A percentile compares a stretch with the other conserved stretches of the same genome.
Conservation (phyloP, 2,888 invertebrate species). For the Pyralis farinalis region DNA sequence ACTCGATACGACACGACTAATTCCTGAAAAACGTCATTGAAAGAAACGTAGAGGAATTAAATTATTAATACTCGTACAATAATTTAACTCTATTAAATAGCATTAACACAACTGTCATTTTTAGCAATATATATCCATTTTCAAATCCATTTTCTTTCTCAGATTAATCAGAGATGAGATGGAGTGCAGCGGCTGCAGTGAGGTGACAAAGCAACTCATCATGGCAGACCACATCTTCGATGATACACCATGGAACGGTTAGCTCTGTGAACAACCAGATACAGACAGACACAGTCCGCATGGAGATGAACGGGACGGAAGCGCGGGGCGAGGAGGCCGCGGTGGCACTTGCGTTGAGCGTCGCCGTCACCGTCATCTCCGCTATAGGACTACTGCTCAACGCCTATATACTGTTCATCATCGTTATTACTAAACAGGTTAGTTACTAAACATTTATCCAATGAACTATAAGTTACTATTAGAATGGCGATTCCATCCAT, state of each 20-base stretch:
- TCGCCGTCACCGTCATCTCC: constrained; percentile 85
- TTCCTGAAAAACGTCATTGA: too few relatives aligned
- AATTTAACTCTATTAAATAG: too few relatives aligned
- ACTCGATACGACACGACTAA: too few relatives aligned
- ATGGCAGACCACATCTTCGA: constrained; percentile 26
- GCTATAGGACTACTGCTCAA: constrained; percentile 87
- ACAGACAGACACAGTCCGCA: constrained; percentile 37
- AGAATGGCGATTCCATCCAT: too few relatives aligned
- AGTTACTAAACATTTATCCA: too few relatives aligned
- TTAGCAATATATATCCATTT: too few relatives aligned
- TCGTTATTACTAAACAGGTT: constrained; percentile 87
- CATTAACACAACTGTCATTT: too few relatives aligned
- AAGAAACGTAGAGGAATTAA: too few relatives aligned
- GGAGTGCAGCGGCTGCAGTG: constrained; percentile 69
- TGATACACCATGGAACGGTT: constrained; percentile 39
- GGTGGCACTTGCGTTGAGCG: constrained; percentile 84
- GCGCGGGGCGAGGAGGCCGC: constrained; percentile 66
- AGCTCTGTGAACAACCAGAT: constrained; percentile 34
- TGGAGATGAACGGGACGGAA: constrained; percentile 74
- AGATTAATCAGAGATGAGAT: constrained; percentile 58
- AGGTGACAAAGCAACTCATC: constrained; percentile 48
- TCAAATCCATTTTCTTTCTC: constrained; percentile 21
- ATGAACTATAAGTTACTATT: too few relatives aligned
- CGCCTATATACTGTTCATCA: constrained; percentile 86
- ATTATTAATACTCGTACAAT: too few relatives aligned